Evolutionary conservation across 2,113 vertebrate species (phyloP), one percentile per base, ranked within the genome.

Genomic region (Lates calcarifer): DNA sequence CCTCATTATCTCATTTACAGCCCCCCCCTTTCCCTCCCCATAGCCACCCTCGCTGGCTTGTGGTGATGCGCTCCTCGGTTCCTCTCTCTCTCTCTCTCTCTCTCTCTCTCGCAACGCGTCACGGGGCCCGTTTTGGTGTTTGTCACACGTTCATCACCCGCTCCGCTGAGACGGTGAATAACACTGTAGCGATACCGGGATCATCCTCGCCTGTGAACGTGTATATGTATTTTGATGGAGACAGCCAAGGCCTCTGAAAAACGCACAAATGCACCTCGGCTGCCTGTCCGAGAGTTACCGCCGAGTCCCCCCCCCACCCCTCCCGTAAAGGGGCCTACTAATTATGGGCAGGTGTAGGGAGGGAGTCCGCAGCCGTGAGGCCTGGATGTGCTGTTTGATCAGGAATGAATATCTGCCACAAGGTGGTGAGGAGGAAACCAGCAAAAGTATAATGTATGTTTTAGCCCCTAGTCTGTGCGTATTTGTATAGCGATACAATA

Each of bases 11-110:
- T 75, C 57, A 61, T 72, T 73, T 63, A 60, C 61, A 26, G 31
- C 57, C 3, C 2, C 24, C 17, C 65, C 11, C 8, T 11, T 14
- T 41, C 12, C 17, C 67, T 37, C 17, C 43, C 15, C 13, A 28
- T 53, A 55, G n/a, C 57, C 75, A 56, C 64, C 63, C 71, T 79
- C 77, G 43, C 73, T 86, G 81, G 77, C 69, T 70, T 89, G 85
- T 56, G 85, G 90, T 93, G 91, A 91, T 81, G 91, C 91, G 91
- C 90, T 89, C 71, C 87, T 89, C 62, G 83, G 92, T 89, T 89
- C n/a, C n/a, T n/a, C n/a, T n/a, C n/a, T n/a, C n/a, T n/a, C n/a
- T n/a, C n/a, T n/a, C n/a, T n/a, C n/a, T n/a, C n/a, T n/a, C n/a
- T n/a, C n/a, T n/a, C n/a, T n/a, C n/a, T 68, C 76, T 74, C 69